These are phyloP conservation scores for Edolisoma coerulescens DNA, from an alignment of 2,113 vertebrate species.

Conservation along the genomic window DNA sequence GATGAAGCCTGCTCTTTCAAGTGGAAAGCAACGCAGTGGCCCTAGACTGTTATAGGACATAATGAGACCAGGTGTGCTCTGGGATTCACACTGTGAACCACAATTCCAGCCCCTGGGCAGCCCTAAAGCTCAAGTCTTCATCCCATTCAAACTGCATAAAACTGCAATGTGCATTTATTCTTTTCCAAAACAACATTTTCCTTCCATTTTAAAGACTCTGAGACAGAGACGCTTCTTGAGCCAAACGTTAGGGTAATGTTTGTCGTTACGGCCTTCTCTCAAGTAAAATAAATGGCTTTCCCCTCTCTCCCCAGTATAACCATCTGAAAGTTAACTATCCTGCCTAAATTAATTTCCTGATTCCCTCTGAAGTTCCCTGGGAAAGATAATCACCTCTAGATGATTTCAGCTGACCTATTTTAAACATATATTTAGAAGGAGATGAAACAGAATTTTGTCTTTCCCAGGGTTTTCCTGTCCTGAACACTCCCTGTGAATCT, in stretches of 20 bases:
- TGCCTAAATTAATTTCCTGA: not conserved
- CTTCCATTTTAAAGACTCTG: not conserved
- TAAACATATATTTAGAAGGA: not conserved
- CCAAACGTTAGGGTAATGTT: not conserved
- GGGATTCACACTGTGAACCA: not conserved
- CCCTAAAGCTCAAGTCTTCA: not conserved
- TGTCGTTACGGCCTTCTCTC: not conserved
- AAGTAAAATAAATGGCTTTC: not conserved
- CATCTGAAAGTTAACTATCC: not conserved
- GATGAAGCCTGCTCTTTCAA: not conserved
- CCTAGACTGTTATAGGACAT: not conserved
- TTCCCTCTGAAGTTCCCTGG: not conserved
- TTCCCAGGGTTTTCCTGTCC: not conserved
- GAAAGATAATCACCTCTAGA: conserved; percentile 3
- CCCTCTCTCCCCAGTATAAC: not conserved
- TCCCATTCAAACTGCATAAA: not conserved
- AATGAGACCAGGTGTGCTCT: not conserved
- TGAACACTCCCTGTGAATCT: not conserved
- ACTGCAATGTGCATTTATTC: not conserved
- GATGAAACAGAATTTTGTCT: conserved; percentile 33
- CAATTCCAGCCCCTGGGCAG: not conserved
- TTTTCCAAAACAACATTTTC: not conserved
- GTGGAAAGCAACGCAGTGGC: not conserved
- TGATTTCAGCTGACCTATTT: conserved; percentile 27
- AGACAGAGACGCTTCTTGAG: not conserved